phyloP scores from a whole-genome alignment of 2,113 vertebrate genomes.

The Pongo abelii region DNA sequence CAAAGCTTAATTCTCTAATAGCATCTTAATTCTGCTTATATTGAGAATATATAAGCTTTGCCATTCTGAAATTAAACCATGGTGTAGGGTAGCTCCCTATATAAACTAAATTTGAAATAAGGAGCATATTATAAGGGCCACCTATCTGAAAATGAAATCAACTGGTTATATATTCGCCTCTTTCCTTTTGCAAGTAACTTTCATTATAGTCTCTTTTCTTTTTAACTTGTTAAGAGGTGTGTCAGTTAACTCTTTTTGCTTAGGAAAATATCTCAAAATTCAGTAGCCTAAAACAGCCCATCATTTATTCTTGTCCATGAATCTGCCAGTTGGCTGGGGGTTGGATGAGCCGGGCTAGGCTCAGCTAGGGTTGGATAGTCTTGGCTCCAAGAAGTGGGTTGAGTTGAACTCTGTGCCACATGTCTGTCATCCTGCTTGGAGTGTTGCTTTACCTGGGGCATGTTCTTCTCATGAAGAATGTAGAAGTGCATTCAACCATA shows the following conservation, averaged over 20 bases:
- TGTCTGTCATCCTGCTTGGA: neutral
- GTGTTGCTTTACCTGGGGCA: neutral
- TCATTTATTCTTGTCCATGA: neutral
- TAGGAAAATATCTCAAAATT: neutral
- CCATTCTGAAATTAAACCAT: slow-evolving; percentile 35
- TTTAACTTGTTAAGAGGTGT: neutral
- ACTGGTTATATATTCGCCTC: neutral
- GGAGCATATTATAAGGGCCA: neutral
- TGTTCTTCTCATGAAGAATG: neutral
- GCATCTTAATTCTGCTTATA: slow-evolving; percentile 56
- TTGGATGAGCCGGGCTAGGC: neutral
- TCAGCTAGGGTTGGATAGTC: neutral
- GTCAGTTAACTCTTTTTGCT: neutral
- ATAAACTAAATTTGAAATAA: slow-evolving; percentile 26
- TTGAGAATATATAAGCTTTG: slow-evolving; percentile 38
- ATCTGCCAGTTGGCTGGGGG: neutral
- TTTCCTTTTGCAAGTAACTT: neutral
- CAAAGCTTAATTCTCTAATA: slow-evolving; percentile 68
- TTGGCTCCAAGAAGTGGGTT: neutral
- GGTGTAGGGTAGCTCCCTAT: neutral
- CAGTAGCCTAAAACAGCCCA: neutral
- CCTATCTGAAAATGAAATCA: neutral
- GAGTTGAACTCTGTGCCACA: neutral
- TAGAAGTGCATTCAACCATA: neutral
- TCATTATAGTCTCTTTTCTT: neutral